Percentiles rank a stretch among this genome's conserved stretches.
phyloP scores from a whole-genome alignment of 23 tunicate species.

The Halocynthia roretzi region DNA sequence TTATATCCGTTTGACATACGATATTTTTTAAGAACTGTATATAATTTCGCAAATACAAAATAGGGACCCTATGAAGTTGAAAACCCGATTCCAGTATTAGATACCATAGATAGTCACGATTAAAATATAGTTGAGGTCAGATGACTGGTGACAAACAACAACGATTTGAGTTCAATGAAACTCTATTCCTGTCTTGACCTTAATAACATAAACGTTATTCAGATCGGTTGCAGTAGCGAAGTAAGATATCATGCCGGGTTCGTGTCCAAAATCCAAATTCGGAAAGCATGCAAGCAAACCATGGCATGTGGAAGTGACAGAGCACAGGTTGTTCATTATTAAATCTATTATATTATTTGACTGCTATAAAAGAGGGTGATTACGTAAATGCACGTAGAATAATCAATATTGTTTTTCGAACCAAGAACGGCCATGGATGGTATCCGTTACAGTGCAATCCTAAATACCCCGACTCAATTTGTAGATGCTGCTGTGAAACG shows the following conservation, averaged over 20 bases:
- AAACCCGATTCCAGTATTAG: no score
- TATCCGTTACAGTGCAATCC: conserved; percentile 10
- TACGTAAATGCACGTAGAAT: neutral
- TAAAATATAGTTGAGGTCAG: no score
- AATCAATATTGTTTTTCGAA: no score
- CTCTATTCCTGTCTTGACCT: no score
- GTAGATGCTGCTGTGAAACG: conserved; percentile 8
- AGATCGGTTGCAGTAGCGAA: conserved; percentile 13
- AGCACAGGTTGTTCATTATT: conserved; percentile 1
- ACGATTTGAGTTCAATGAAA: no score
- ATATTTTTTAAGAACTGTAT: no score
- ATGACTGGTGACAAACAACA: no score
- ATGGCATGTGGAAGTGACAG: conserved; percentile 4
- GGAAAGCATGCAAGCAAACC: conserved; percentile 2
- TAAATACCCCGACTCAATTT: conserved; percentile 4
- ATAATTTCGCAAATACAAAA: no score
- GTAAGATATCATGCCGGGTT: conserved; percentile 7
- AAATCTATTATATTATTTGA: neutral
- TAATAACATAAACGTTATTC: neutral
- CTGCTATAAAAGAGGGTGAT: neutral
- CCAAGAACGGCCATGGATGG: conserved; percentile 9
- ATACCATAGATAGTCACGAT: no score
- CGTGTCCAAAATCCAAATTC: conserved; percentile 3
- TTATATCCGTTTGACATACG: no score
- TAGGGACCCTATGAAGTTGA: no score